A percentile compares a stretch with the other conserved stretches of the same genome.
Conservation (phyloP, 92 coral and sea anemone genomes). For the Paramuricea clavata region DNA sequence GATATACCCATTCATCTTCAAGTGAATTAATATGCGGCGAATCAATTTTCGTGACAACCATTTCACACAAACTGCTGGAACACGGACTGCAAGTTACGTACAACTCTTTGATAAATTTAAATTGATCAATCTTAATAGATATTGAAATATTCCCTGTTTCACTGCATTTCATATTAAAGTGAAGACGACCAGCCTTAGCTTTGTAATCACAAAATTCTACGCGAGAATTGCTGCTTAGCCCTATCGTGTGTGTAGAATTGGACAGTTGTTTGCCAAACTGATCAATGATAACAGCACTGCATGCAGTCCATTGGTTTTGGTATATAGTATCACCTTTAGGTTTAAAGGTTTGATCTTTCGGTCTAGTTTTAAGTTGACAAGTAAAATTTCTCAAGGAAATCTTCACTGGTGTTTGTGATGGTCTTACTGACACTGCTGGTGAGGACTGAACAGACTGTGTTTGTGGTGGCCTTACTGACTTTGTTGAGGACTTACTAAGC, state of each 20-base stretch:
- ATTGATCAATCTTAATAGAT: background rate
- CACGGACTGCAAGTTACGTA: slow-evolving; percentile 6
- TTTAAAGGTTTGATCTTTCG: slow-evolving; percentile 22
- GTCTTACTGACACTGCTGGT: background rate
- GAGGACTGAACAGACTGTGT: too few species aligned
- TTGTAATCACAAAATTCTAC: slow-evolving; percentile 16
- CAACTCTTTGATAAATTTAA: background rate
- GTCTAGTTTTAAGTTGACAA: slow-evolving; percentile 21
- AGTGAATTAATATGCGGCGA: background rate
- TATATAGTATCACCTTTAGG: background rate
- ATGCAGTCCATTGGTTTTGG: slow-evolving; percentile 41
- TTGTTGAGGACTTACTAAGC: too few species aligned
- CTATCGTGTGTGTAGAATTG: background rate
- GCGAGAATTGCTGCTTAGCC: background rate
- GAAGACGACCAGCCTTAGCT: slow-evolving; percentile 18
- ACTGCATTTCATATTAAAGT: slow-evolving; percentile 37
- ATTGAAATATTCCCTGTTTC: slow-evolving; percentile 9
- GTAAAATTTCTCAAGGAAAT: background rate
- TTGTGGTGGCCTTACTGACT: too few species aligned
- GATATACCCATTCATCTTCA: background rate
- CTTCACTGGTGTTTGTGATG: background rate
- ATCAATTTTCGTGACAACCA: slow-evolving; percentile 6
- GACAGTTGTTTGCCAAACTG: background rate
- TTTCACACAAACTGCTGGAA: slow-evolving; percentile 31
- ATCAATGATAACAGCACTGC: slow-evolving; percentile 1